Evolutionary conservation across 1,140 invertebrate species (phyloP).

Genomic region (Brachionus rotundiformis): DNA sequence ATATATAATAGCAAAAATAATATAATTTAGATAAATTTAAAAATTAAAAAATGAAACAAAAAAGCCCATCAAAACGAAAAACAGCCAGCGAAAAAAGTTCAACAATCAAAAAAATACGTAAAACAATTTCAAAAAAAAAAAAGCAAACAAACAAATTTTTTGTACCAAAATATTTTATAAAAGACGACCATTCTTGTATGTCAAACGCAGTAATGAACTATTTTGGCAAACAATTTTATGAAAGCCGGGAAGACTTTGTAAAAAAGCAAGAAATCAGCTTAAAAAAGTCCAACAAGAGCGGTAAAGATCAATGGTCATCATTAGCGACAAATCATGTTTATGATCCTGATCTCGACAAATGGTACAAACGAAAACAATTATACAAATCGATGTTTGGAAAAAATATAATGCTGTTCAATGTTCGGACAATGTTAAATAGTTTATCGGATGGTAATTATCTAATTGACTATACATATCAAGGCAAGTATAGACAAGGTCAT

Average conservation of each 20-base stretch:
- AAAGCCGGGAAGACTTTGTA: background rate
- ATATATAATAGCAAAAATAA: too few relatives aligned
- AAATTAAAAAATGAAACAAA: too few relatives aligned
- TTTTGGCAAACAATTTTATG: background rate
- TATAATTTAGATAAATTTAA: too few relatives aligned
- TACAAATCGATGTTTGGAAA: background rate
- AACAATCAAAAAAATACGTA: too few relatives aligned
- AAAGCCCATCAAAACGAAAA: too few relatives aligned
- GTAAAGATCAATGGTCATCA: background rate
- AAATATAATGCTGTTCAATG: constrained; percentile 1
- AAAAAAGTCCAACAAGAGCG: background rate
- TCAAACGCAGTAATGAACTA: background rate
- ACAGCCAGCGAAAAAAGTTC: too few relatives aligned
- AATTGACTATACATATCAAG: background rate
- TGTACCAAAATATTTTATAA: background rate
- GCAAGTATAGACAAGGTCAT: background rate
- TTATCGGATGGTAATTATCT: background rate
- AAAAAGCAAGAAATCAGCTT: background rate
- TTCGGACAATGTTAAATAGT: background rate
- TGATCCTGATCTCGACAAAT: background rate
- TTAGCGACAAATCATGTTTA: background rate
- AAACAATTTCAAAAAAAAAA: background rate
- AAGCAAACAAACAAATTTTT: background rate
- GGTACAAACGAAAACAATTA: background rate
- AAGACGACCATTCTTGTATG: background rate